Base-by-base conservation (phyloP, 2,888 invertebrate genomes). In the Diaprepes abbreviatus region DNA sequence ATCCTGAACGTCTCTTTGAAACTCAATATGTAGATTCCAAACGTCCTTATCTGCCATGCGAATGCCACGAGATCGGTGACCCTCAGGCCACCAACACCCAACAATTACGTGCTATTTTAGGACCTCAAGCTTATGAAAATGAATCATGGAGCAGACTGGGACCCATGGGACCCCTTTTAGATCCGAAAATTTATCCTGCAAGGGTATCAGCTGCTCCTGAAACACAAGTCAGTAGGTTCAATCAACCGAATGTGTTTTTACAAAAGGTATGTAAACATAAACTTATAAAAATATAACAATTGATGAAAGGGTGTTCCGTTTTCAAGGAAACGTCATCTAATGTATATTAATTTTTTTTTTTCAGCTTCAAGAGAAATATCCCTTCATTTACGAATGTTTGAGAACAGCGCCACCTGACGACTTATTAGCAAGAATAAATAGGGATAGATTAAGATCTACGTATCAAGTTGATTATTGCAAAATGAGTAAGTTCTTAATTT, bases 321-420 rank as follows among this genome's bases (percentile, higher is more conserved):
- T n/a, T n/a, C n/a, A n/a, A n/a, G n/a, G n/a, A n/a, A n/a, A n/a
- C n/a, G n/a, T n/a, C n/a, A n/a, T n/a, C n/a, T n/a, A n/a, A n/a
- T n/a, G n/a, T n/a, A n/a, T n/a, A 66, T 43, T 14, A 16, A 16
- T 14, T 57, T 31, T 14, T 36, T 21, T 31, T 28, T 77, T 78
- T 69, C 72, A 90, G 89, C 80, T 90, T 17, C 86, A 89, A 82
- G 86, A 88, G 36, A 89, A 90, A 76, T 89, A 89, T 79, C 90
- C 90, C 28, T 88, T 88, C 85, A 86, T 90, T 75, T 89, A 89
- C 80, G 89, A 88, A 80, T 87, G 89, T 57, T 78, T 90, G 45
- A 87, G 88, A 77, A 87, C 86, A 48, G 86, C 88, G 19, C 88
- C 89, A 0, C 87, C 88, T 0, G 85, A 88, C 1, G 88, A 89